Evolutionary conservation across 2,888 invertebrate genomes (phyloP), one percentile per base, ranked within the genome.

Genomic region (Xestia xanthographa): DNA sequence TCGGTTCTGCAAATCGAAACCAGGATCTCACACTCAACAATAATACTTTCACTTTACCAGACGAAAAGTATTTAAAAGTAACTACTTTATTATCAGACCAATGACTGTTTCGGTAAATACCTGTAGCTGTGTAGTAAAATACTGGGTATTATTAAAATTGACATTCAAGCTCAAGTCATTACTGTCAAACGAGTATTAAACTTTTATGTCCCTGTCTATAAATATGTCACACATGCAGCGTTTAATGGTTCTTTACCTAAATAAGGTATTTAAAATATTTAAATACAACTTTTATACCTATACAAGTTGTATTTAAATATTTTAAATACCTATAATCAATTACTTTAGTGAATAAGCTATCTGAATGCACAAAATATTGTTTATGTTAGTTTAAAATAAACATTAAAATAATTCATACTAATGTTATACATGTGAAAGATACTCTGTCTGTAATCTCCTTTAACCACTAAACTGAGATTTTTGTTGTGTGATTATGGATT

Each of bases 61-160:
- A 17, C 3, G 58, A 58, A 17, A 29, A 17, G 29, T 58, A 14
- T 8, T 58, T 58, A 8, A 58, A 58, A 58, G 29, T 8, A 17
- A 17, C 8, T 41, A 41, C 48, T 5, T 72, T 12, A 41, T 43
- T 12, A n/a, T 9, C 74, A 75, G 22, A 12, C 17, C 20, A 50
- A n/a, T 43, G 26, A 38, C 50, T 50, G 20, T 38, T 60, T 50
- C 34, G n/a, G 12, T 26, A 5, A 48, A 22, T 9, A 9, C 12
- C 14, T 17, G 20, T 26, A 20, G n/a, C 22, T 45, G 14, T 12
- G 0, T 1, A 45, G 0, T 1, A 45, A 43, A 53, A 20, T 43
- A 34, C 26, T 6, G 26, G 34, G 5, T 78, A 41, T 43, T 68
- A 11, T 48, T n/a, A 66, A 58, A 48, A n/a, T 26, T 68, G 48